phyloP scores from a whole-genome alignment of 2,113 vertebrate species.

The Psittacula cyanocephala region DNA sequence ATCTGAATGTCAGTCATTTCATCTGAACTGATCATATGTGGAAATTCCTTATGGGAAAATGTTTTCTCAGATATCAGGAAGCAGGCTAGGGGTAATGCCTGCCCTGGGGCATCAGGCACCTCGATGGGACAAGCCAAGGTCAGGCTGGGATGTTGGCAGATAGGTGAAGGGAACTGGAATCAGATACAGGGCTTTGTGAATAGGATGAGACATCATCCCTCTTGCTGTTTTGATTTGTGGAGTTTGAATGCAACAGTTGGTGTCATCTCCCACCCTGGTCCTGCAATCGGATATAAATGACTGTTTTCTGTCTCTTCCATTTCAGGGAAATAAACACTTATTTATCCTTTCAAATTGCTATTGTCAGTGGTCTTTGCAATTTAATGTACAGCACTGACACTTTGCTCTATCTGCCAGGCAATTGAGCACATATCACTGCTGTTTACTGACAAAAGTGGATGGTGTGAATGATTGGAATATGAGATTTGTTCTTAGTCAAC shows the following conservation, averaged over 20 bases:
- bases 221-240: neutral
- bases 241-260: neutral
- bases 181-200: fast-evolving
- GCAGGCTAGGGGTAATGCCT: neutral
- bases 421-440: neutral
- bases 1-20: neutral
- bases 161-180: neutral
- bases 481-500: neutral
- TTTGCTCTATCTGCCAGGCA: neutral
- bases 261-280: neutral
- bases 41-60: neutral
- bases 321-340: neutral
- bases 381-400: neutral
- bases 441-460: neutral
- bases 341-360: neutral
- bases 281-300: neutral
- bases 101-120: no score
- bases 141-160: neutral
- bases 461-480: neutral
- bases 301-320: neutral
- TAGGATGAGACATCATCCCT: no score
- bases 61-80: neutral
- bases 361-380: neutral
- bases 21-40: neutral
- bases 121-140: neutral